Conservation (phyloP, 92 coral and sea anemone species). For the Porites evermanni region DNA sequence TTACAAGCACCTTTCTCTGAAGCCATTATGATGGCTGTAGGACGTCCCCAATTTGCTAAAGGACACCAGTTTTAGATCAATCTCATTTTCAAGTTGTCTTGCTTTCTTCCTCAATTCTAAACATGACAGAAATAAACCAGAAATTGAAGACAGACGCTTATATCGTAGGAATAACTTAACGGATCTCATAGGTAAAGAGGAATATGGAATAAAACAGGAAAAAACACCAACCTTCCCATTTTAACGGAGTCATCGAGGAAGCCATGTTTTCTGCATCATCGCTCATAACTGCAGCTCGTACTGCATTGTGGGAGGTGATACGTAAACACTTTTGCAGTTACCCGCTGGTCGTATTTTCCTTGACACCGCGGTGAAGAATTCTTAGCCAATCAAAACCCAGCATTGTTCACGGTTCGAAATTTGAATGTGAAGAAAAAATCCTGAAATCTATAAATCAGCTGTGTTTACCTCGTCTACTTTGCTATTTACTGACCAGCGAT, state of each 20-base stretch:
- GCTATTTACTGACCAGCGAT: neutral
- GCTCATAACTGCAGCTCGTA: constrained; percentile 59
- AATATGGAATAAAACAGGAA: neutral
- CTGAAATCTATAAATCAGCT: constrained; percentile 21
- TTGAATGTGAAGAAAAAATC: constrained; percentile 17
- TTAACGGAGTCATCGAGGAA: constrained; percentile 75
- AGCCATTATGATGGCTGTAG: constrained; percentile 89
- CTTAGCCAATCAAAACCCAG: constrained; percentile 34
- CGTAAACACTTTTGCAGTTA: constrained; percentile 63
- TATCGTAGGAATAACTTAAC: neutral
- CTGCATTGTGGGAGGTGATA: constrained; percentile 69
- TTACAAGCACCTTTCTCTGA: constrained; percentile 69
- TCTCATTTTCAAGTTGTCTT: constrained; percentile 96
- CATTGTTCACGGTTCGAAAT: constrained; percentile 50
- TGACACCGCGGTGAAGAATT: neutral
- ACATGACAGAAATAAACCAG: neutral
- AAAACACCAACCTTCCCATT: constrained; percentile 93
- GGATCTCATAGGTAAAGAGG: neutral
- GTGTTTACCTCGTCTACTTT: constrained; percentile 36
- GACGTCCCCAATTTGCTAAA: constrained; percentile 97
- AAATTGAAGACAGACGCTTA: neutral
- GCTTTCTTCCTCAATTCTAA: constrained; percentile 96
- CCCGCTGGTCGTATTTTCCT: constrained; percentile 35
- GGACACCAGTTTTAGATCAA: constrained; percentile 95
- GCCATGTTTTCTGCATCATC: constrained; percentile 95